phyloP scores from a whole-genome alignment of 2,797 vertebrate species.

The Acrossocheilus wenchowensis region DNA sequence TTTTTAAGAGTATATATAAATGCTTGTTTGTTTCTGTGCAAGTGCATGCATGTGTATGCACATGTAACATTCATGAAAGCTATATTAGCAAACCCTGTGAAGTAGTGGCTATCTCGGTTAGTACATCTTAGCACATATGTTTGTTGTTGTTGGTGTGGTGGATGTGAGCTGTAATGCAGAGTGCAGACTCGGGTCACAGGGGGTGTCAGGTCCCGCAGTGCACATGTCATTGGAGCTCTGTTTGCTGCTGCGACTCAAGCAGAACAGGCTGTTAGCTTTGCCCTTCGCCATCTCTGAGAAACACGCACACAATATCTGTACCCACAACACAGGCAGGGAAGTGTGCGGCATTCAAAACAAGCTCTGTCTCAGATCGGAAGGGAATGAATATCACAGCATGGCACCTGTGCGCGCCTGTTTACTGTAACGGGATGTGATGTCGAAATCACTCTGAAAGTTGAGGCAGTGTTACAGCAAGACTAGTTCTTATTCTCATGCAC shows the following conservation, averaged over 20 bases:
- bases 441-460: constrained; percentile 23
- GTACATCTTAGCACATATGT: constrained; percentile 13
- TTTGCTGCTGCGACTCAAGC: constrained; percentile 32
- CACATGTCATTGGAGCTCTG: constrained; percentile 27
- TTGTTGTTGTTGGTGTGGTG: constrained; percentile 19
- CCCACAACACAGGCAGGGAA: constrained; percentile 19
- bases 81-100: background rate
- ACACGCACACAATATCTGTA: constrained; percentile 3
- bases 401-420: background rate
- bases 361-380: constrained; percentile 9
- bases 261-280: constrained; percentile 51
- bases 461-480: background rate
- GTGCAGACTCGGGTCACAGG: constrained; percentile 47
- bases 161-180: constrained; percentile 35
- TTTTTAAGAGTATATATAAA: background rate
- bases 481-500: constrained; percentile 12
- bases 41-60: background rate
- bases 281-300: constrained; percentile 30
- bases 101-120: background rate
- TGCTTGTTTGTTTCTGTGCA: constrained; percentile 10
- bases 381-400: constrained; percentile 26
- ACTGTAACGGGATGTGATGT: constrained; percentile 33
- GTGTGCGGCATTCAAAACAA: constrained; percentile 31
- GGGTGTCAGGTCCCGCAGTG: constrained; percentile 32
- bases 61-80: background rate